These are phyloP conservation scores for Ophioderma brevispina DNA, from an alignment of 35 echinoderm and acorn worm genomes.

Conservation along the genomic window DNA sequence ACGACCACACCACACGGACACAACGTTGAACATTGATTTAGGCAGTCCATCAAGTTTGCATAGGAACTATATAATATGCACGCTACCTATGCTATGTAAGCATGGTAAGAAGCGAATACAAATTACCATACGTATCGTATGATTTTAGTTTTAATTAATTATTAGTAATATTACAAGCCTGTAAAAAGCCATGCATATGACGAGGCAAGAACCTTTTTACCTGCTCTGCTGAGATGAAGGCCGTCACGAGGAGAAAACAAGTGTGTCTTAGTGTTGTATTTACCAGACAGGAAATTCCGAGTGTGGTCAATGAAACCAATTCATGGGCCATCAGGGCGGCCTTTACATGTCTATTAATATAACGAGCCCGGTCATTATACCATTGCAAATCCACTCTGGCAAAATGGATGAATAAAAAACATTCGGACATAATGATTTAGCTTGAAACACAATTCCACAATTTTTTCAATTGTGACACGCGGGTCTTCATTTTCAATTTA, in stretches of 20 bases:
- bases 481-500: not conserved
- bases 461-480: not conserved
- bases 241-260: not conserved
- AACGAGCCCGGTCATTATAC: not conserved
- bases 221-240: not conserved
- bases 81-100: no score
- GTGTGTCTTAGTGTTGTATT: not conserved
- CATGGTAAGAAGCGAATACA: no score
- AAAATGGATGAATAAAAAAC: not conserved
- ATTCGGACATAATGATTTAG: not conserved
- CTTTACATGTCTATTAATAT: not conserved
- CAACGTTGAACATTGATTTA: no score
- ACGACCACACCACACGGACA: no score
- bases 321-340: not conserved
- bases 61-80: no score
- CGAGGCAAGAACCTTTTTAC: not conserved
- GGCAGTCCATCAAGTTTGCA: no score
- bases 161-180: no score
- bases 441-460: not conserved
- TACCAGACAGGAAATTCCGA: not conserved
- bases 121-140: no score
- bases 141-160: no score
- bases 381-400: not conserved
- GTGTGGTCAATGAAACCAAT: not conserved
- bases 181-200: no score